Evolutionary conservation across 2,888 invertebrate species (phyloP).

Genomic region (Megamerina dolium): DNA sequence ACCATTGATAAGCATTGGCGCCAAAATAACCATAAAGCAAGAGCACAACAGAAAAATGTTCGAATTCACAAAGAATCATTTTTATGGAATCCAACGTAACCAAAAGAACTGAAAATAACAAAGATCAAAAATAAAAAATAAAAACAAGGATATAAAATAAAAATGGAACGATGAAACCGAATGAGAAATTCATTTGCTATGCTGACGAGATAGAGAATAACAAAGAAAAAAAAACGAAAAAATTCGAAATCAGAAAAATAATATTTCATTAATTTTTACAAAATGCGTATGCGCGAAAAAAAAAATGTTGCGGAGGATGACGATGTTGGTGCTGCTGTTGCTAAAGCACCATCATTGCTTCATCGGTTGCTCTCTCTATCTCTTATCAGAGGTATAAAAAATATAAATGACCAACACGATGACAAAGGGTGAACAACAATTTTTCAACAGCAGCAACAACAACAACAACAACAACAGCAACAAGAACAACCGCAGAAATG

Average conservation of each 20-base stretch:
- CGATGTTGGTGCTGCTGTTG: no score
- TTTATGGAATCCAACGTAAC: background rate
- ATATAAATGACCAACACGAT: slow-evolving; percentile 37
- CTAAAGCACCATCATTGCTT: no score
- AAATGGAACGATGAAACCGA: background rate
- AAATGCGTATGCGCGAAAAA: background rate
- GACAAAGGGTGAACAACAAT: slow-evolving; percentile 33
- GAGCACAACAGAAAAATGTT: no score
- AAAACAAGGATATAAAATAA: slow-evolving; percentile 3
- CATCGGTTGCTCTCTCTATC: no score
- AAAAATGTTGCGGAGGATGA: no score
- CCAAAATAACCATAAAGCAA: slow-evolving; percentile 20
- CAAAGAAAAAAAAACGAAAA: background rate
- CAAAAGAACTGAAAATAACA: slow-evolving; percentile 1
- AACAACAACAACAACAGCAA: background rate
- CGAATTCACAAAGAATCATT: no score
- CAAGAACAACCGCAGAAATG: background rate
- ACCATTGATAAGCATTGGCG: slow-evolving; percentile 20
- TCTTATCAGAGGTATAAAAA: slow-evolving; percentile 13
- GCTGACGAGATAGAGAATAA: no score
- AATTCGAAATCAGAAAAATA: slow-evolving; percentile 1
- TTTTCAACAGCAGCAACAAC: slow-evolving; percentile 10
- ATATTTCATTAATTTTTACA: slow-evolving; percentile 11
- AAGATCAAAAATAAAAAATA: background rate
- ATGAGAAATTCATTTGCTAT: background rate